Conservation (phyloP, 2,797 vertebrate genomes). For the Halcyon badia region DNA sequence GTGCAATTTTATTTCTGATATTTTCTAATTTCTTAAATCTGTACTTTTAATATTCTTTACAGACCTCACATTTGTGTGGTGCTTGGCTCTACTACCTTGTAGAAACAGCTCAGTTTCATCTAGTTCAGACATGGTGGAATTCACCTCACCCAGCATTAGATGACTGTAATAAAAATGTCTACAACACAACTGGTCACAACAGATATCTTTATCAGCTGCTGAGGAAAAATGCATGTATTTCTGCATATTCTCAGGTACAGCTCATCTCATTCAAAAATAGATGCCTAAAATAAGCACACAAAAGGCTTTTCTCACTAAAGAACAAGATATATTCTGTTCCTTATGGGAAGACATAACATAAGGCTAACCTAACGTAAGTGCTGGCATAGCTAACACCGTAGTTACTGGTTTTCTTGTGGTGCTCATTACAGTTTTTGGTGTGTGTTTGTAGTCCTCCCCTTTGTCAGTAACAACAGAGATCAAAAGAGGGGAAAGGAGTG, state of each 20-base stretch:
- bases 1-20: background rate
- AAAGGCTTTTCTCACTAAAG: background rate
- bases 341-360: background rate
- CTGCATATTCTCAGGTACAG: background rate
- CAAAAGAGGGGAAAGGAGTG: background rate
- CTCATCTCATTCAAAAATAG: background rate
- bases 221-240: background rate
- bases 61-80: background rate
- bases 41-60: background rate
- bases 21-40: background rate
- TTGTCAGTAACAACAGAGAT: conserved; percentile 19
- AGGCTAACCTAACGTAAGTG: background rate
- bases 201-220: background rate
- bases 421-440: background rate
- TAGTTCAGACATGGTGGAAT: background rate
- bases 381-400: background rate
- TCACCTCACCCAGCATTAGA: background rate
- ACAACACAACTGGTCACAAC: background rate
- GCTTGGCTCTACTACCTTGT: background rate
- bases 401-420: background rate
- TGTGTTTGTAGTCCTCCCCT: conserved; percentile 19
- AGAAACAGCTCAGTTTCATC: background rate
- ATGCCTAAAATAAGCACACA: background rate
- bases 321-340: background rate
- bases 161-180: background rate